These are phyloP conservation scores for Vidua macroura DNA, from an alignment of 2,113 vertebrate genomes.

Conservation along the genomic window DNA sequence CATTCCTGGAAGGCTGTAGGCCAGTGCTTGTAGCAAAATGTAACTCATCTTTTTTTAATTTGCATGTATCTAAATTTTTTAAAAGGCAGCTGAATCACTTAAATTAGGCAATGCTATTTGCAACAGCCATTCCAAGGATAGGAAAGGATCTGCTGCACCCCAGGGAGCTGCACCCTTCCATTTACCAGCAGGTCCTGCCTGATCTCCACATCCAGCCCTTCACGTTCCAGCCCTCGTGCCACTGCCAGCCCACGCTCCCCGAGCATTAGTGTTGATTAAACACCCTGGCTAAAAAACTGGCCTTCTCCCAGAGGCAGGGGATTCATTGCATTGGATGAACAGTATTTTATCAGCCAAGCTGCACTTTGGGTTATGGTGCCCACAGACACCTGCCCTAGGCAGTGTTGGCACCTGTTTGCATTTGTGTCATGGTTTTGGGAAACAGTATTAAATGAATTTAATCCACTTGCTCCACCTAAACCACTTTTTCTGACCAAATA, in stretches of 20 bases:
- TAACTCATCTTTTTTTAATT: not conserved
- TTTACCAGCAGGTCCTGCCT: not conserved
- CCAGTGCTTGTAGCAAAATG: not conserved
- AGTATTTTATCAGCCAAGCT: not conserved
- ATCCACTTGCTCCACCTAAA: not conserved
- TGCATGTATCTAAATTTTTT: not conserved
- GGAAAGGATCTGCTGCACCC: not conserved
- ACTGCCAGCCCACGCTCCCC: not conserved
- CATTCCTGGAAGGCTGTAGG: not conserved
- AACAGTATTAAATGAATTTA: not conserved
- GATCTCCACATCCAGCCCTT: not conserved
- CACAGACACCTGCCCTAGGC: not conserved
- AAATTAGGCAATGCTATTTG: not conserved
- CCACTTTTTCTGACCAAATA: not conserved
- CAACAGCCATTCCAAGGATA: not conserved
- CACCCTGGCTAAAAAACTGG: not conserved
- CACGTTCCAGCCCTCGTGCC: not conserved
- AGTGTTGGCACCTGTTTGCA: not conserved
- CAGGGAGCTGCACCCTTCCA: not conserved
- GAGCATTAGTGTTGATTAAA: not conserved
- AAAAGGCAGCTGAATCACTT: not conserved
- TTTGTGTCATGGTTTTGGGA: rapidly evolving
- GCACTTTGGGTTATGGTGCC: not conserved
- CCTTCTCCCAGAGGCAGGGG: not conserved
- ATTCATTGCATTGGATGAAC: rapidly evolving